Percentiles rank a stretch among this genome's conserved stretches.
phyloP scores from a whole-genome alignment of 2,113 vertebrate genomes.

The Saccopteryx leptura region DNA sequence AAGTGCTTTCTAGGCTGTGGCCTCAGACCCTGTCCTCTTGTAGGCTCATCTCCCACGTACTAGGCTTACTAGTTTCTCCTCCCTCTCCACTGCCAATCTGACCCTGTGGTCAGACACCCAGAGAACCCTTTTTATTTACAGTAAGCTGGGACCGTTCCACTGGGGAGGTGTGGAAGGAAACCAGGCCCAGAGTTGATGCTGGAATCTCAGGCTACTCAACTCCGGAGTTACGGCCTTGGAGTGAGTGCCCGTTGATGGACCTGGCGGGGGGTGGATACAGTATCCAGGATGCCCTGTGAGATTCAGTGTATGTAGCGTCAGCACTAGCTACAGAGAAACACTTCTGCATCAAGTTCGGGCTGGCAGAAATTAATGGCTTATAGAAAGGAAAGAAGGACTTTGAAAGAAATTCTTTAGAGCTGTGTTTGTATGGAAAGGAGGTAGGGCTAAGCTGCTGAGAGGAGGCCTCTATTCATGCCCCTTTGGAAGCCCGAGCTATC shows the following conservation, averaged over 20 bases:
- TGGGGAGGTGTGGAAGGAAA: constrained; percentile 19
- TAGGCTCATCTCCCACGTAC: neutral
- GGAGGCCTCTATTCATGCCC: neutral
- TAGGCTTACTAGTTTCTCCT: neutral
- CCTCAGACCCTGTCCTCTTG: neutral
- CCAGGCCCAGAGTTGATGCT: neutral
- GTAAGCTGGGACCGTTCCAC: neutral
- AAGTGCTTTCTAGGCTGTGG: neutral
- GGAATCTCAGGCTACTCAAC: neutral
- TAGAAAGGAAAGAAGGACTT: constrained; percentile 54
- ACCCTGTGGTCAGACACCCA: neutral
- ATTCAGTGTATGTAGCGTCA: neutral
- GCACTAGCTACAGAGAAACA: neutral
- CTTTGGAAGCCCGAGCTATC: constrained; percentile 24
- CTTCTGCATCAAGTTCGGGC: constrained; percentile 2
- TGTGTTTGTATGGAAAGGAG: neutral
- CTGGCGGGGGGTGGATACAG: neutral
- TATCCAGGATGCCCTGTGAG: neutral
- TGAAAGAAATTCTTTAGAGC: constrained; percentile 9
- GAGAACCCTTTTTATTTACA: neutral
- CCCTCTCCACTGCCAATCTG: neutral
- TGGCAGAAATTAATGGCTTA: constrained; percentile 41
- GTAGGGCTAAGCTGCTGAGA: neutral
- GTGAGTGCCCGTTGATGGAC: neutral
- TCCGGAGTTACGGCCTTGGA: neutral